These are phyloP conservation scores for Polypterus bichir DNA, from an alignment of 2,113 vertebrate species.

Conservation along the genomic window DNA sequence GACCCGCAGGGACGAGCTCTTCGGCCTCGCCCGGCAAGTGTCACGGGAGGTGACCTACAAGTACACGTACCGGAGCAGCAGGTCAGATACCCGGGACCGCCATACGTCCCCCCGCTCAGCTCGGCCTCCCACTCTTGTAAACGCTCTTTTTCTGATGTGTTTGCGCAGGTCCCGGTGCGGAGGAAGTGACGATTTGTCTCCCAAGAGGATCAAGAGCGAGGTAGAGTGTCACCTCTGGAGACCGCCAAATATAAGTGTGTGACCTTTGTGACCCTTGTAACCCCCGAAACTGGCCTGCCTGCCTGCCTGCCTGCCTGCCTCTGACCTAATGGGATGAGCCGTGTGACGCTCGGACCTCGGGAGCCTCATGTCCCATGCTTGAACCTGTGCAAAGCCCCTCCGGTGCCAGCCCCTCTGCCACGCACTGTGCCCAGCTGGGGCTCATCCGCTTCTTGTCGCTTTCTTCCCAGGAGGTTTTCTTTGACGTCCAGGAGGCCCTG, in stretches of 20 bases:
- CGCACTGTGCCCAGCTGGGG: too few species aligned
- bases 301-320: too few species aligned
- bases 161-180: conserved; percentile 71
- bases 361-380: too few species aligned
- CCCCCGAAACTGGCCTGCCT: too few species aligned
- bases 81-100: conserved; percentile 50
- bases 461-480: conserved; percentile 68
- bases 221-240: conserved; percentile 31
- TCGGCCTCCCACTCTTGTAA: conserved; percentile 3
- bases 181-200: conserved; percentile 82
- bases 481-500: conserved; percentile 80
- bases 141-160: conserved; percentile 18
- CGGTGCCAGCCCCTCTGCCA: too few species aligned
- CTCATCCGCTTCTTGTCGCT: too few species aligned
- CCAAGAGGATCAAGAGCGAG: conserved; percentile 92
- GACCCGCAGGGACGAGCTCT: conserved; percentile 84
- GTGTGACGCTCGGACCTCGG: too few species aligned
- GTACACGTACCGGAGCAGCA: conserved; percentile 85
- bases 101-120: too few species aligned
- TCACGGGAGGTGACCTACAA: conserved; percentile 95
- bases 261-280: too few species aligned
- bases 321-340: too few species aligned
- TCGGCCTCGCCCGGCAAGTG: conserved; percentile 80
- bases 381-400: too few species aligned
- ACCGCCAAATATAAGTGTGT: too few species aligned